Base-by-base conservation (phyloP, 2,797 vertebrate genomes). In the Lophius americanus region DNA sequence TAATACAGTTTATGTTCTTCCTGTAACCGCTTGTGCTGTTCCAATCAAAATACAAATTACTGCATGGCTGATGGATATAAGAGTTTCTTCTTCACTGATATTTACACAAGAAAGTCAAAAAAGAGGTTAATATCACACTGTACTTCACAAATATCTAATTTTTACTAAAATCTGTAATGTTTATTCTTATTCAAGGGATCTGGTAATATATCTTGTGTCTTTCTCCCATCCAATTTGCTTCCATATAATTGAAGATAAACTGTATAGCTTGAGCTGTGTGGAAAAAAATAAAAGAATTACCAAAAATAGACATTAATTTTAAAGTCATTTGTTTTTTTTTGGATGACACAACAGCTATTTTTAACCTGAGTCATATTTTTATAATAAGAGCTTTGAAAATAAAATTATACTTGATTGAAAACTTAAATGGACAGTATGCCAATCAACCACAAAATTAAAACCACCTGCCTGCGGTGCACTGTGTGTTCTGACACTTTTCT, bases 351-450 rank as follows among this genome's bases (percentile, higher is more conserved):
- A 38, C 10, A 37, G 49, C 61, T 44, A 11, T 56, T 77, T 84
- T 79, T 49, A 77, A 66, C 66, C 51, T 37, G 64, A 59, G 41
- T 38, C 13, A 1, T 50, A 9, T 70, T 69, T 60, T 23, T 52
- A 8, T 3, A 39, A 7, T 47, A 38, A 59, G 4, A 23, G 23
- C 23, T 23, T 1, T 23, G 23, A 23, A 23, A 23, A n/a, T n/a
- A n/a, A n/a, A n/a, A n/a, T n/a, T n/a, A n/a, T n/a, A n/a, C 23
- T 23, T 23, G 23, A 23, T 2, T 23, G 23, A 23, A 23, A 23
- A 23, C 23, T 23, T 23, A 1, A 23, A 2, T 23, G 23, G 23
- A 23, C 23, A 23, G 23, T 23, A 23, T 23, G 23, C 23, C 23
- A 23, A 23, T 23, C 23, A 23, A 23, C 23, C 23, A 23, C 23